A percentile compares a stretch with the other conserved stretches of the same genome.
phyloP scores from a whole-genome alignment of 2,113 vertebrate genomes.

The Gambusia holbrooki region DNA sequence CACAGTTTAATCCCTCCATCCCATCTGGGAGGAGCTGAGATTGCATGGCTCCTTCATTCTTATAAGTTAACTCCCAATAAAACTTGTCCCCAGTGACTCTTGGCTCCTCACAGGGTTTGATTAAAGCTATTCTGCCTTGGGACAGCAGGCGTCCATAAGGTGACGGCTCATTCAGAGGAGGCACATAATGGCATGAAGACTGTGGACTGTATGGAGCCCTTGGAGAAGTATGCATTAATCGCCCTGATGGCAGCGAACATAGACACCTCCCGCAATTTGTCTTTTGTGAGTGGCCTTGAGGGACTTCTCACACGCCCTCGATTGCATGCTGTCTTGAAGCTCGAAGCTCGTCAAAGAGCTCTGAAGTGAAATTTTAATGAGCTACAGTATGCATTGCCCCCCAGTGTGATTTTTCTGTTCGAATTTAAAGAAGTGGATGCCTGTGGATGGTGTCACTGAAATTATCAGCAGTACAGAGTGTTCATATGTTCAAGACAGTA shows the following conservation, averaged over 20 bases:
- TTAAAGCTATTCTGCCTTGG: slow-evolving; percentile 67
- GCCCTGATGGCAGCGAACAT: slow-evolving; percentile 56
- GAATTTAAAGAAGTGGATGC: slow-evolving; percentile 56
- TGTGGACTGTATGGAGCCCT: slow-evolving; percentile 51
- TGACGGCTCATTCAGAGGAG: slow-evolving; percentile 51
- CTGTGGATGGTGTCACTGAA: slow-evolving; percentile 52
- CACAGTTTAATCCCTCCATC: slow-evolving; percentile 43
- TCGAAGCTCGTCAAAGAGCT: slow-evolving; percentile 57
- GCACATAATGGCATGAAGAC: slow-evolving; percentile 43
- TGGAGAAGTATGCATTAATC: slow-evolving; percentile 61
- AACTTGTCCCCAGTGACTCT: slow-evolving; percentile 65
- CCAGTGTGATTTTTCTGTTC: slow-evolving; percentile 58
- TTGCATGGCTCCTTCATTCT: slow-evolving; percentile 47
- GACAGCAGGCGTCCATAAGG: slow-evolving; percentile 57
- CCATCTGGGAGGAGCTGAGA: slow-evolving; percentile 40
- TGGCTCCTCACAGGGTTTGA: slow-evolving; percentile 66
- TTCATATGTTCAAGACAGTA: slow-evolving; percentile 27
- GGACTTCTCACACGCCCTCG: slow-evolving; percentile 56
- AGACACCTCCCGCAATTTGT: slow-evolving; percentile 57
- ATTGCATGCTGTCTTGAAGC: slow-evolving; percentile 58
- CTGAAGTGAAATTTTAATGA: slow-evolving; percentile 74
- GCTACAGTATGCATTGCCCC: slow-evolving; percentile 67
- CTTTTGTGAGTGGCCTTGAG: slow-evolving; percentile 61
- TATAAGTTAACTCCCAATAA: slow-evolving; percentile 62
- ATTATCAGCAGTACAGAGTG: slow-evolving; percentile 25